Base-by-base conservation (phyloP, 2,888 invertebrate genomes). In the Rhimphoctona megacephalus region DNA sequence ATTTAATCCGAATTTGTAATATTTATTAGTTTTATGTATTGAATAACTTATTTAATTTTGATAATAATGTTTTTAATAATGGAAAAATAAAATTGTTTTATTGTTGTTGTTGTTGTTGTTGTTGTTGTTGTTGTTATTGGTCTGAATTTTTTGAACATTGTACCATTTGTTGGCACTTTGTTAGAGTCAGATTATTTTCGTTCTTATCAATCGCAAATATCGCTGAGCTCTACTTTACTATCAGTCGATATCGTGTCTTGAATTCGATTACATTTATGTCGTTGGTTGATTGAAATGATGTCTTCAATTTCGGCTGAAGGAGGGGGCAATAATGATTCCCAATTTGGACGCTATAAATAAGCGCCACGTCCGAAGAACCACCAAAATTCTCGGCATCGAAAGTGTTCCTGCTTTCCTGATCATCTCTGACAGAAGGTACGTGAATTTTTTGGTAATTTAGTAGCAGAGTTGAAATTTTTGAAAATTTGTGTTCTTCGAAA, bases 271-370 rank as follows among this genome's bases (percentile, higher is more conserved):
- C 61, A 30, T 30, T 61, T 30, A 7, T 30, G 30, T 61, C 61
- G 61, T 30, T 6, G 61, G 17, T 61, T 17, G 30, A 61, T 61
- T 61, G 30, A 30, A 61, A 61, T 11, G 30, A 17, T 30, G 61
- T 61, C 61, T 61, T 61, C 61, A 61, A 17, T 61, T 61, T 61
- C 61, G 30, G 30, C 61, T 61, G 61, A 57, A 57, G 57, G 61
- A 30, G 30, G 61, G 61, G 61, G 61, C 17, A 30, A 61, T 1
- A 7, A 61, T 61, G 61, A 61, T 30, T 61, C 30, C 2, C 17
- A 17, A 61, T 30, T 17, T 61, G 30, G 30, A 61, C 61, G 61
- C 61, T 61, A 61, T 61, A 61, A 61, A 61, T 30, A 61, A 61
- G 61, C 61, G 61, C 61, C 61, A 61, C 30, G 61, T 61, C 61